Base-by-base conservation (phyloP, 2,113 vertebrate genomes). In the Nannobrachium achirus region DNA sequence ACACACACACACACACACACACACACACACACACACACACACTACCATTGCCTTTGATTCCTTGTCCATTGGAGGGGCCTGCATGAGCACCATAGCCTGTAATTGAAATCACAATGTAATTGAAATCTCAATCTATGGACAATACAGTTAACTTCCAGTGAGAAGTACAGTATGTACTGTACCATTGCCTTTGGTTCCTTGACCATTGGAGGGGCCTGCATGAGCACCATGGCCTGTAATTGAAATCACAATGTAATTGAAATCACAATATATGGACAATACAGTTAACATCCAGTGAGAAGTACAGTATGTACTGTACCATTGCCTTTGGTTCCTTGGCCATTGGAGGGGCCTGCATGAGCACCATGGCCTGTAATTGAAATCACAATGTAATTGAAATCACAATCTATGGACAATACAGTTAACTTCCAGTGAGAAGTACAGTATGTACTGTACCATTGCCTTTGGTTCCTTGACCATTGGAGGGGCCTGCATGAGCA, bases 41-140 rank as follows among this genome's bases (percentile, higher is more conserved):
- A 33, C 3, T 60, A 79, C 52, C 69, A 0, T 74, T 83, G 57
- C 77, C 84, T 81, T 84, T 87, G 8, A 68, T 19, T 66, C 73
- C 76, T n/a, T 86, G 88, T 66, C 68, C 51, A 61, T 74, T 78
- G 4, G 38, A 57, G 11, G 59, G 69, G 6, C 77, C 79, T 0
- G 73, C 64, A 59, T 79, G 74, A 63, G 10, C 44, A 18, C 77
- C 77, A 63, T 87, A 84, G n/a, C 16, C 50, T 52, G 50, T 8
- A 52, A 52, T 52, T 52, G 2, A 15, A 16, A 66, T 14, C n/a
- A n/a, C n/a, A n/a, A n/a, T n/a, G n/a, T n/a, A n/a, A n/a, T n/a
- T n/a, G n/a, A n/a, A n/a, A n/a, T n/a, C n/a, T n/a, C n/a, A n/a
- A n/a, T n/a, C n/a, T n/a, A n/a, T n/a, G n/a, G n/a, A n/a, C n/a